A percentile compares a stretch with the other conserved stretches of the same genome.
phyloP scores from a whole-genome alignment of 2,888 invertebrate species.

The Germaria angustata region DNA sequence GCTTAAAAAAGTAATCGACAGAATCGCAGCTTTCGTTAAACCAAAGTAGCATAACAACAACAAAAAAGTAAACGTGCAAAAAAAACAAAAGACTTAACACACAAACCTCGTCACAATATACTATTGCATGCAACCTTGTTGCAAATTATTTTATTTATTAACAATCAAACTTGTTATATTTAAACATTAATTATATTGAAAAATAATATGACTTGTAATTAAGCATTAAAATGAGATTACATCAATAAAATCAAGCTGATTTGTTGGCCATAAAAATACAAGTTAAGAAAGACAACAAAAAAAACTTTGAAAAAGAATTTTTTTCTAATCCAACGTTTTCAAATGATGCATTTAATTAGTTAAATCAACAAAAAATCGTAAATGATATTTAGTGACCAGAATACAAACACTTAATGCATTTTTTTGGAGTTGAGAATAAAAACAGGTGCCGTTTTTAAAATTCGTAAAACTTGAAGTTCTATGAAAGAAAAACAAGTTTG shows the following conservation, averaged over 20 bases:
- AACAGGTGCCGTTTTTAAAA: conserved; percentile 8
- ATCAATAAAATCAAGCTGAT: conserved; percentile 22
- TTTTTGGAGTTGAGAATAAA: conserved; percentile 17
- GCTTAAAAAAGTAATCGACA: too few species aligned
- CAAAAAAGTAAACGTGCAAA: neutral
- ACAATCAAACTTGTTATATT: conserved; percentile 11
- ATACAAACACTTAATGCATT: conserved; percentile 29
- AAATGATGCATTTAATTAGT: conserved; percentile 43
- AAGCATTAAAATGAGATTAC: conserved; percentile 36
- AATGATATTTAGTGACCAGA: conserved; percentile 14
- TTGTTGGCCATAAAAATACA: conserved; percentile 31
- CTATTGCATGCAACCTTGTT: conserved; percentile 29
- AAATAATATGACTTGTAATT: conserved; percentile 40
- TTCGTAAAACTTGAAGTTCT: conserved; percentile 20
- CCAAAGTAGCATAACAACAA: too few species aligned
- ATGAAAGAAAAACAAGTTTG: conserved; percentile 29
- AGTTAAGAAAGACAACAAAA: neutral
- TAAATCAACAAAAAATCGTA: conserved; percentile 1
- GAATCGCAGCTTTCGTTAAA: too few species aligned
- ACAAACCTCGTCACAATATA: conserved; percentile 8
- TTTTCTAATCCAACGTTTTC: neutral
- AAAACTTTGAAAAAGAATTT: neutral
- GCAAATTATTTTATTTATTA: conserved; percentile 9
- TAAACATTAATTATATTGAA: conserved; percentile 9
- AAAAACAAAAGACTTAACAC: conserved; percentile 36